Evolutionary conservation across 1,140 invertebrate species (phyloP).

Genomic region (Pogonomyrmex barbatus): DNA sequence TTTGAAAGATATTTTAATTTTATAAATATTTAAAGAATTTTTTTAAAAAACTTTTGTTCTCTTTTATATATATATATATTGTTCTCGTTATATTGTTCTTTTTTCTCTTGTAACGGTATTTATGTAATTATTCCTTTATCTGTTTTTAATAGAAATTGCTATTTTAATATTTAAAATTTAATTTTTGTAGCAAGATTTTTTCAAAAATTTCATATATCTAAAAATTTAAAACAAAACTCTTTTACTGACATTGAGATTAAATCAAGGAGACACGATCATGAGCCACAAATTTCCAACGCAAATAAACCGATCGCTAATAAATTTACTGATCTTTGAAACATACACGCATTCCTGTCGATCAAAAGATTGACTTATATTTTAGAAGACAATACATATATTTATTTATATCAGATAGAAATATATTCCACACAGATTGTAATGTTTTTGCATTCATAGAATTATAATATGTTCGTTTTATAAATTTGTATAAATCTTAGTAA

Average conservation of each 20-base stretch:
- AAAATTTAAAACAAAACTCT: neutral
- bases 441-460: neutral
- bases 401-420: neutral
- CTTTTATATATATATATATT: neutral
- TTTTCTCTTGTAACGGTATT: neutral
- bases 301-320: conserved; percentile 64
- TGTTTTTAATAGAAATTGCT: neutral
- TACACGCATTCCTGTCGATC: conserved; percentile 45
- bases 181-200: neutral
- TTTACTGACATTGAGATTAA: conserved; percentile 22
- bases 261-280: conserved; percentile 21
- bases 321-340: conserved; percentile 39
- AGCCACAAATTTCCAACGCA: conserved; percentile 20
- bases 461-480: neutral
- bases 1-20: neutral
- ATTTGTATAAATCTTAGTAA: neutral
- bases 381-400: neutral
- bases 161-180: neutral
- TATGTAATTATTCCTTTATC: neutral
- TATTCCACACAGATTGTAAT: neutral
- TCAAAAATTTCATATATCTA: neutral
- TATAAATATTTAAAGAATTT: neutral
- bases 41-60: neutral
- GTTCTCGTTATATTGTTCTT: no score
- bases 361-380: conserved; percentile 16